Base-by-base conservation (phyloP, 1,140 invertebrate genomes). In the Brachionus asplanchnoidis region DNA sequence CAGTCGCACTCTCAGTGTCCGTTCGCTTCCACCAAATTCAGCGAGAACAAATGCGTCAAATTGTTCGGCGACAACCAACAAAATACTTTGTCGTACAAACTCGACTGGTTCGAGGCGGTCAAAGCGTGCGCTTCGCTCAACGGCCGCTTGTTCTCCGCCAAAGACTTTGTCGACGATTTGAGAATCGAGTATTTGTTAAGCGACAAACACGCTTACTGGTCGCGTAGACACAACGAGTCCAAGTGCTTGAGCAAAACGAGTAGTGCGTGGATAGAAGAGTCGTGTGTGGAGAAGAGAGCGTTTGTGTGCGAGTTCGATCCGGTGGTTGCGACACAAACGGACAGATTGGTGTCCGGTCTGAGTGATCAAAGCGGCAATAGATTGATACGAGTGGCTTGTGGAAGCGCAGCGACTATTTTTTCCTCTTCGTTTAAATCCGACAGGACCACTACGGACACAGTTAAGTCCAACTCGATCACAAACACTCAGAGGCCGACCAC, bases 231-330 rank as follows among this genome's bases (percentile, higher is more conserved):
- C 12, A 82, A 68, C 32, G 53, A 82, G 11, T 36, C 32, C 32
- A 44, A 65, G 11, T 82, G 79, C 40, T 44, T n/a, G 4, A 65
- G 2, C 5, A 82, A 82, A 66, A 11, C 17, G 3, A 7, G 2
- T 0, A 68, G 26, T 26, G n/a, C 12, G 12, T 82, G 79, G 79
- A 9, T 3, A 0, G 53, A 82, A 26, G 65, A 60, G 26, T 60
- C 79, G 23, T 82, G 79, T 65, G 9, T 14, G n/a, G 8, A 42
- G 4, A 82, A 82, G 36, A 17, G 65, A 5, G 50, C 79, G 11
- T 82, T 44, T 68, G 26, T 82, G 2, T 82, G 79, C 36, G 79
- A 82, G 26, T 82, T 82, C 40, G 79, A 82, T 3, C n/a, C 79
- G 9, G 2, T 82, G 7, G 23, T 11, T 1, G 11, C 20, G 0